Base-by-base conservation (phyloP, 2,797 vertebrate genomes). In the Molossus alvarezi region DNA sequence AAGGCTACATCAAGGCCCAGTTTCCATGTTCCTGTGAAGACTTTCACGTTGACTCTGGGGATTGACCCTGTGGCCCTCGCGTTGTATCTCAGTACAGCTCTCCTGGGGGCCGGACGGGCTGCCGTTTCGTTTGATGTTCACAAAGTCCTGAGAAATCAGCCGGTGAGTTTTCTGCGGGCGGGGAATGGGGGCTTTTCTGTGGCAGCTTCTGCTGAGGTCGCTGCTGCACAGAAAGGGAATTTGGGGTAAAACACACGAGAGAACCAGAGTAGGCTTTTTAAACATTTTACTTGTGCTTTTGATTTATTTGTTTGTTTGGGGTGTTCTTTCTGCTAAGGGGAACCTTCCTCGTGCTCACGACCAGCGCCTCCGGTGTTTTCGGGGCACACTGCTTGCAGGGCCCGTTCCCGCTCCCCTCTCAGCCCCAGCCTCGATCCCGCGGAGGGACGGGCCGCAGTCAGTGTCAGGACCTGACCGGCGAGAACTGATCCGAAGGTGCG, bases 21-120 rank as follows among this genome's bases (percentile, higher is more conserved):
- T 85, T 17, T 65, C 33, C 3, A 1, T 33, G 1, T 15, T 64
- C 17, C 41, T 0, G 0, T 25, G 41, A 60, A n/a, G 10, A 1
- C 33, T 85, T 57, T 86, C 25, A 3, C 69, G 80, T 55, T 20
- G 20, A 23, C 57, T 58, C 48, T 83, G 69, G 58, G 9, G 25
- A 12, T 0, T 45, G 64, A 48, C 14, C 55, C 57, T 20, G 37
- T 8, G 29, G 10, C 14, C 1, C 45, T 72, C 25, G 12, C 4
- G 0, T 15, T 17, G 3, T n/a, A 7, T 69, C 90, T 60, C 7
- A 9, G 1, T 4, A 21, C 33, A 33, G 20, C 29, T 20, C 69
- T 87, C 51, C n/a, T 25, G 0, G 5, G 5, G 15, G 21, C 23
- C 17, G 25, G 4, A 5, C 4, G 11, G 33, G 1, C 15, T 23